Conservation (phyloP, 1,140 invertebrate genomes). For the Apis florea region DNA sequence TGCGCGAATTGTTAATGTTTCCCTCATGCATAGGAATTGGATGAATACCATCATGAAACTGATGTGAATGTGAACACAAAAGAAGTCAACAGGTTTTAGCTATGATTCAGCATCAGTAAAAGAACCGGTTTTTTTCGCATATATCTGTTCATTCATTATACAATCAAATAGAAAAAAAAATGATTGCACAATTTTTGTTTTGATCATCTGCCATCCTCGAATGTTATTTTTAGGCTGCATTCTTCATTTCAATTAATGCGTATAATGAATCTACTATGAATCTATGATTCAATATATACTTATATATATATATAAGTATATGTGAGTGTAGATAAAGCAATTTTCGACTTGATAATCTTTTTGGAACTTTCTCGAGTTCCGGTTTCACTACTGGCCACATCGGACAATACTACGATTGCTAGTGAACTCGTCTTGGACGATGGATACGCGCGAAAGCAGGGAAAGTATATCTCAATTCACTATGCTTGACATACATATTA, state of each 20-base stretch:
- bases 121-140: slow-evolving; percentile 62
- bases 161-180: slow-evolving; percentile 37
- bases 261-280: background rate
- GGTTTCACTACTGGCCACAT: slow-evolving; percentile 51
- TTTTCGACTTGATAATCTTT: slow-evolving; percentile 46
- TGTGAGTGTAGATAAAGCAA: background rate
- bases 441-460: slow-evolving; percentile 64
- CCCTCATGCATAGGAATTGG: background rate
- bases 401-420: slow-evolving; percentile 52
- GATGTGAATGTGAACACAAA: slow-evolving; percentile 13
- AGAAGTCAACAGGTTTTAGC: slow-evolving; percentile 56
- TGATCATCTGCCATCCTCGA: slow-evolving; percentile 37
- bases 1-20: background rate
- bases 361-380: slow-evolving; percentile 62
- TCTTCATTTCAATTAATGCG: background rate
- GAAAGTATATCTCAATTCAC: slow-evolving; percentile 66
- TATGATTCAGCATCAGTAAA: slow-evolving; percentile 59
- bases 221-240: background rate
- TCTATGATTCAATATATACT: background rate
- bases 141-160: slow-evolving; percentile 54
- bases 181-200: slow-evolving; percentile 65
- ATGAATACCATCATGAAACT: slow-evolving; percentile 4
- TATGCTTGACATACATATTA: slow-evolving; percentile 55
- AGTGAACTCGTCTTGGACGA: slow-evolving; percentile 36
- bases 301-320: background rate